Base-by-base conservation (phyloP, 1,140 invertebrate genomes). In the Diplogasteroides magnus region DNA sequence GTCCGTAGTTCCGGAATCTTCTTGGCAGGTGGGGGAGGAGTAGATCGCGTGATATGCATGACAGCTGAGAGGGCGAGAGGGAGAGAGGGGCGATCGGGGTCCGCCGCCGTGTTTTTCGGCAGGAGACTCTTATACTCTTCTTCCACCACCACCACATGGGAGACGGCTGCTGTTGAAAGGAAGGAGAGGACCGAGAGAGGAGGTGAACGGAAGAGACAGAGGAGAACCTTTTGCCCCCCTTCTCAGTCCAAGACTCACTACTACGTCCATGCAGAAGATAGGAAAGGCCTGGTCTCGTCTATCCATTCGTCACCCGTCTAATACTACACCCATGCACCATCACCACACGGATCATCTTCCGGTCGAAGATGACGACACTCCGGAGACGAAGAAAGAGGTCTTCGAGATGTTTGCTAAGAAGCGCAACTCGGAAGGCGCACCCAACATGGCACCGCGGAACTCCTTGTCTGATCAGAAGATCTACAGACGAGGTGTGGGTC, bases 401-500 rank as follows among this genome's bases (percentile, higher is more conserved):
- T 72, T 72, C 27, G 64, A 72, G 31, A 67, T 72, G 64, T 72
- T 72, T 60, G 56, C 32, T 57, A 61, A 68, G 2, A 27, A 23
- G 15, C 64, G 64, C 27, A 60, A 57, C 15, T 37, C 32, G 32
- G 59, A 56, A 31, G 65, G 32, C 31, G 11, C 27, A 25, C 55
- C 31, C 25, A n/a, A 32, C 15, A 31, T 57, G 25, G 57, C 55
- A 48, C 31, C 57, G 27, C 28, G 14, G 15, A 29, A 31, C 0
- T 32, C 59, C n/a, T 59, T 65, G 25, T 23, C 37, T 62, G 28
- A 26, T 27, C 69, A 61, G 26, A 59, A 19, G 31, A 31, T 1
- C 63, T 2, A 48, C 56, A 58, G 23, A 31, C 14, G 61, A 64
- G 25, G 29, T 62, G 27, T 48, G 62, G 15, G 59, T 57, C 13